Evolutionary conservation across 2,888 invertebrate species (phyloP).

Genomic region (Lepas anatifera): DNA sequence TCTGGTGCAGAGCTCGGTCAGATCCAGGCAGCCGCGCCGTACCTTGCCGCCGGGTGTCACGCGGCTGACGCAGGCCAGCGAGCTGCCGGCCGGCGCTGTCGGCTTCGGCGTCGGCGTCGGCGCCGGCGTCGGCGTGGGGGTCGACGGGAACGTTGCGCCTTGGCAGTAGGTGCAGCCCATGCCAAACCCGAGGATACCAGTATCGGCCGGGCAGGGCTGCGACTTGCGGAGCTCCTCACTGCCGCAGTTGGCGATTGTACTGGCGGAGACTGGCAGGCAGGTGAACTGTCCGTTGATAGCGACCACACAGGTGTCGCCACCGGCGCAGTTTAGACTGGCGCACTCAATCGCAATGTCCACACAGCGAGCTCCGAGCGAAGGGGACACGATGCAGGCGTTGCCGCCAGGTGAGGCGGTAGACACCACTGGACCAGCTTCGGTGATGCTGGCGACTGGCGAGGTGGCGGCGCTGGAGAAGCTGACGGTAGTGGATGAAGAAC

Average conservation of each 20-base stretch:
- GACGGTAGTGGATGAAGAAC: too few species aligned
- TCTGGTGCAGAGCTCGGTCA: neutral
- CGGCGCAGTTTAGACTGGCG: too few species aligned
- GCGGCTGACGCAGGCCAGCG: neutral
- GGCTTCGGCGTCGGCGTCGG: neutral
- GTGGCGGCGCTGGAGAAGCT: too few species aligned
- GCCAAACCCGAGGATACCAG: neutral
- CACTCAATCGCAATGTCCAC: too few species aligned
- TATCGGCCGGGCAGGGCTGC: neutral
- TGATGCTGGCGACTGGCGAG: too few species aligned
- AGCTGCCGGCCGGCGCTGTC: neutral
- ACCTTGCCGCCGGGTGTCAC: neutral
- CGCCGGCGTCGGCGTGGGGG: neutral
- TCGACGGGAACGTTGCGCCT: neutral
- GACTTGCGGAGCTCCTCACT: neutral
- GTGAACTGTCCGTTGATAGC: neutral
- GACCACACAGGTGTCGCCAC: neutral
- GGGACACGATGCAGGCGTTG: too few species aligned
- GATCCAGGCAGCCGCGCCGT: neutral
- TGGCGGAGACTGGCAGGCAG: neutral
- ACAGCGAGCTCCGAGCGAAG: too few species aligned
- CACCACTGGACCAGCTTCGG: too few species aligned
- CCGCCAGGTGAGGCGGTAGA: too few species aligned
- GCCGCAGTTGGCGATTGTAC: neutral
- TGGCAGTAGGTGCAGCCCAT: slow-evolving; percentile 4